Evolutionary conservation across 2,888 invertebrate genomes (phyloP), one percentile per base, ranked within the genome.

Genomic region (Synanthedon myopaeformis): DNA sequence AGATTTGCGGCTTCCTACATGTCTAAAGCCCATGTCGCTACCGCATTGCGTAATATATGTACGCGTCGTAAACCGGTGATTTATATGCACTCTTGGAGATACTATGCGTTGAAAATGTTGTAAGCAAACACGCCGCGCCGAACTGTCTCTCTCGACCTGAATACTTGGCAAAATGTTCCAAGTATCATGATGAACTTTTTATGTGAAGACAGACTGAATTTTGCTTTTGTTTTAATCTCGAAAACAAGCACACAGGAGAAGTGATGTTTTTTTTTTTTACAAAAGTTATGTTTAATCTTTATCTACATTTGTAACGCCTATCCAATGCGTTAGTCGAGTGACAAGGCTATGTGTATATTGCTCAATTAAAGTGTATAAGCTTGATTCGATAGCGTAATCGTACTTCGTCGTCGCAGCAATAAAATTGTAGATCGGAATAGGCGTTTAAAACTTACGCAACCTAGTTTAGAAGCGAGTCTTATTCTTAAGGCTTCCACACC

Each of bases 401-500:
- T 23, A 23, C 35, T 35, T 35, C 35, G n/a, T 45, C 14, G 5
- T 45, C 45, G 8, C 5, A n/a, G 45, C 45, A 45, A 45, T 35
- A 35, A 35, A 35, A 35, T 45, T 45, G 45, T 13, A 45, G 45
- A 45, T 69, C 67, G 66, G 69, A 74, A 75, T 72, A 74, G 64
- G 62, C 60, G 67, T 68, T 73, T 63, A 68, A 45, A 67, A 61
- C 63, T 67, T 63, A 67, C 67, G 76, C 76, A 80, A 74, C 79
- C 78, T 68, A 77, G 69, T 73, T 49, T 78, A 67, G 55, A 63
- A 57, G 45, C 61, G 61, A 65, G 64, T 68, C 66, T 65, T 64
- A 65, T 65, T 66, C 53, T 23, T 76, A 73, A 62, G 78, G 76
- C 69, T 76, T 80, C 79, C 57, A 67, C 62, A 61, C 66, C 68